These are phyloP conservation scores for Acronicta psi DNA, from an alignment of 2,888 invertebrate species.

Conservation along the genomic window DNA sequence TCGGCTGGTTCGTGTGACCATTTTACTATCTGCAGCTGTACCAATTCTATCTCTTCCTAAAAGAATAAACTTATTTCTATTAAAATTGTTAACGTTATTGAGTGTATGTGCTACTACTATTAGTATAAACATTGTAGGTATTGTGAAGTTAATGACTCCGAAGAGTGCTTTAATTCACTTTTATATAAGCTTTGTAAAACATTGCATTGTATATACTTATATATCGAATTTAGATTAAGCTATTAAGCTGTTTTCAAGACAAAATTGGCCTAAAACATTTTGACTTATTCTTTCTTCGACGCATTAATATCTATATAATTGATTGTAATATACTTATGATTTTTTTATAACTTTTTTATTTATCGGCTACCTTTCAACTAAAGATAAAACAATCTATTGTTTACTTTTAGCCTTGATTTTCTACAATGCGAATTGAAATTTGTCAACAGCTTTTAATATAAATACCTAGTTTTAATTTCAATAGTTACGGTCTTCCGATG, in stretches of 20 bases:
- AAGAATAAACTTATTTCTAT: background rate
- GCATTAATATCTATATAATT: too few relatives aligned
- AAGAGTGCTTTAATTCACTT: constrained; percentile 63
- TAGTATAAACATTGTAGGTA: constrained; percentile 18
- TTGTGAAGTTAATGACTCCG: constrained; percentile 60
- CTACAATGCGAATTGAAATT: background rate
- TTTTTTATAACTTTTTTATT: too few relatives aligned
- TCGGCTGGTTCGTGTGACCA: background rate
- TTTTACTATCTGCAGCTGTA: too few relatives aligned
- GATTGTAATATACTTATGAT: too few relatives aligned
- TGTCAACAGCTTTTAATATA: constrained; percentile 11
- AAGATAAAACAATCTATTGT: too few relatives aligned
- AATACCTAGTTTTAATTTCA: constrained; percentile 24
- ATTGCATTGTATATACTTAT: constrained; percentile 21
- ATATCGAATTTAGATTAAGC: constrained; percentile 17
- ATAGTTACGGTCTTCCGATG: constrained; percentile 75
- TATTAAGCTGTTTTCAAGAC: constrained; percentile 19
- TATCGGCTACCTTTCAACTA: too few relatives aligned
- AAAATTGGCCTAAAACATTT: too few relatives aligned
- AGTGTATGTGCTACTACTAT: constrained; percentile 7
- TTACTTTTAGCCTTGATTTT: background rate
- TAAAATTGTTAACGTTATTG: background rate
- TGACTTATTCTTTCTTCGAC: too few relatives aligned
- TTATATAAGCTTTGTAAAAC: constrained; percentile 39
- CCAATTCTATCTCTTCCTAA: background rate